A percentile compares a stretch with the other conserved stretches of the same genome.
phyloP scores from a whole-genome alignment of 2,888 invertebrate species.

The Ctenicera cuprea region DNA sequence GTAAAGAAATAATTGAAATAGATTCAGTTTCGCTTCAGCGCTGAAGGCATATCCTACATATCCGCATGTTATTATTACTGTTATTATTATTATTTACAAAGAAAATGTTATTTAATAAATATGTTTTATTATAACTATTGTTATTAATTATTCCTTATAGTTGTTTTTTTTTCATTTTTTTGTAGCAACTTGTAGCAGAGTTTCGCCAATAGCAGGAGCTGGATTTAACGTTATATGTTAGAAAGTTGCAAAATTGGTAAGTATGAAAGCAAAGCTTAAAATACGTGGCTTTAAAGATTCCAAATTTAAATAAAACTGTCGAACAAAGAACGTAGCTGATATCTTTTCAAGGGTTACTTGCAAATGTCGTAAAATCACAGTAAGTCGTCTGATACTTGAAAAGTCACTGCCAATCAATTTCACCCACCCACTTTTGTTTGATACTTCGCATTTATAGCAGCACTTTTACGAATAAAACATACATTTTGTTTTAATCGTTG shows the following conservation, averaged over 20 bases:
- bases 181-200: no score
- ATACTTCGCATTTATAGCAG: neutral
- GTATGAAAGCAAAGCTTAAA: neutral
- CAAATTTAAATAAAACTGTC: constrained; percentile 1
- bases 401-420: neutral
- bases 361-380: neutral
- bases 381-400: constrained; percentile 7
- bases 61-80: constrained; percentile 12
- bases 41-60: constrained; percentile 23
- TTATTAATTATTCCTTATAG: neutral
- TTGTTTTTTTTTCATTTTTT: no score
- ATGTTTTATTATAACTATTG: constrained; percentile 23
- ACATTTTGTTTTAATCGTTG: no score
- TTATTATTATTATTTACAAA: constrained; percentile 26
- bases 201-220: no score
- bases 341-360: constrained; percentile 7
- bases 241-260: neutral
- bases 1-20: constrained; percentile 27
- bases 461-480: no score
- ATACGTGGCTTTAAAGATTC: neutral
- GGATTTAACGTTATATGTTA: no score
- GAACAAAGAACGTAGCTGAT: neutral
- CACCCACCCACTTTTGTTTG: neutral
- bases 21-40: constrained; percentile 18
- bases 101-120: constrained; percentile 31